Percentiles rank a stretch among this genome's conserved stretches.
Evolutionary conservation across 2,797 vertebrate species (phyloP).

Genomic region (Anniella stebbinsi): DNA sequence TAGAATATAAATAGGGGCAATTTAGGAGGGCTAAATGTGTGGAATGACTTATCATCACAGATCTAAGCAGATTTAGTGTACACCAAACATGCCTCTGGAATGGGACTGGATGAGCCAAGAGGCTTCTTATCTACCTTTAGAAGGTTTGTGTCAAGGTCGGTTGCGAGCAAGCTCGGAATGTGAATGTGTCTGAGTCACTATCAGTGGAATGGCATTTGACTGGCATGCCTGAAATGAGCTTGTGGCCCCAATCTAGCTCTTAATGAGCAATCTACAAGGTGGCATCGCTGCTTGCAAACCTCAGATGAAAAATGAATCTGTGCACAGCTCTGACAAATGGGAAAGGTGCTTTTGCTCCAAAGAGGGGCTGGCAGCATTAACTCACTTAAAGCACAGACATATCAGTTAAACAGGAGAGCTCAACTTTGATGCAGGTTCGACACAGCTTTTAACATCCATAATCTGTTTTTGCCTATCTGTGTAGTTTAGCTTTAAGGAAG

Average conservation of each 20-base stretch:
- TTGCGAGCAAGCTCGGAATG: constrained; percentile 7
- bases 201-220: background rate
- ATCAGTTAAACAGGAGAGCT: background rate
- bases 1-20: background rate
- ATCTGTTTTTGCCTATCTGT: background rate
- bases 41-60: background rate
- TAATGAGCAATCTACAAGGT: constrained; percentile 15
- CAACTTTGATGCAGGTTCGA: background rate
- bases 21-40: constrained; percentile 7
- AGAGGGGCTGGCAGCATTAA: background rate
- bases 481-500: background rate
- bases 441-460: background rate
- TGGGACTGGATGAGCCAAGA: background rate
- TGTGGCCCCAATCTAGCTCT: constrained; percentile 22
- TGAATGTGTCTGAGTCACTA: background rate
- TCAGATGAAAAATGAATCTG: constrained; percentile 12
- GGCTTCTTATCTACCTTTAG: background rate
- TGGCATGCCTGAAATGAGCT: constrained; percentile 23
- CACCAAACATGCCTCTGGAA: background rate
- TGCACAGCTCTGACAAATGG: background rate
- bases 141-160: constrained; percentile 14
- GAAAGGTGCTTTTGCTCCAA: constrained; percentile 16
- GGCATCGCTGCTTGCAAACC: constrained; percentile 10
- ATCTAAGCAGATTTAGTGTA: background rate
- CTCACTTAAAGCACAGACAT: background rate